Percentiles rank a stretch among this genome's conserved stretches.
phyloP scores from a whole-genome alignment of 2,888 invertebrate species.

The Arge pagana region DNA sequence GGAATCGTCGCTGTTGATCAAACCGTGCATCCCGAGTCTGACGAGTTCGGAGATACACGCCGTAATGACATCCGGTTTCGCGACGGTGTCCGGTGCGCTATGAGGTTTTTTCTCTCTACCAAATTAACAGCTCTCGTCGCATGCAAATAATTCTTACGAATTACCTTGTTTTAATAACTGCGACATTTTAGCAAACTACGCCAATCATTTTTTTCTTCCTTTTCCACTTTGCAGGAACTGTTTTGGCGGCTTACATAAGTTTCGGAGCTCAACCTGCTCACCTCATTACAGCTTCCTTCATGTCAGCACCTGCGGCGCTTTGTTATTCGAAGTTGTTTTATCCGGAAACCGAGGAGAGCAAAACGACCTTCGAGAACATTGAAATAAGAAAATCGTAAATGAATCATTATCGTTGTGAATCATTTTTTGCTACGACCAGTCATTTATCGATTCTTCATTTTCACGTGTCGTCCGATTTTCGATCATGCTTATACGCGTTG shows the following conservation, averaged over 20 bases:
- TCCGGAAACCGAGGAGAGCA: constrained; percentile 86
- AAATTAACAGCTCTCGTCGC: background rate
- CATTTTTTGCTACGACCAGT: constrained; percentile 1
- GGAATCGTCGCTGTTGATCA: constrained; percentile 87
- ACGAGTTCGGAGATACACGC: constrained; percentile 93
- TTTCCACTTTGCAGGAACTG: constrained; percentile 70
- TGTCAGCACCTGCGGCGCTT: constrained; percentile 94
- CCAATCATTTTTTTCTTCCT: constrained; percentile 2
- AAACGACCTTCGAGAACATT: constrained; percentile 78
- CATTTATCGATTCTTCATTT: background rate
- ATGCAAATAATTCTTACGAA: constrained; percentile 7
- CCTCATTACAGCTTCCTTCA: constrained; percentile 89
- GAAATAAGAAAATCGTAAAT: constrained; percentile 71
- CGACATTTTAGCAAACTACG: background rate
- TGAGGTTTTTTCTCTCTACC: background rate
- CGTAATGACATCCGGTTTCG: constrained; percentile 92
- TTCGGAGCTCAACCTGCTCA: constrained; percentile 89
- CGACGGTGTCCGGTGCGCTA: constrained; percentile 85
- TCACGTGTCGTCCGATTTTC: no score
- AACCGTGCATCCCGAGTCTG: constrained; percentile 82
- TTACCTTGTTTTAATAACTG: constrained; percentile 3
- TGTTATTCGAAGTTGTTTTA: constrained; percentile 88
- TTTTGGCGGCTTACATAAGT: constrained; percentile 88
- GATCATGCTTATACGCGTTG: no score
- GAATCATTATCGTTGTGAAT: no score